phyloP scores from a whole-genome alignment of 2,113 vertebrate species.

The Tauraco erythrolophus region DNA sequence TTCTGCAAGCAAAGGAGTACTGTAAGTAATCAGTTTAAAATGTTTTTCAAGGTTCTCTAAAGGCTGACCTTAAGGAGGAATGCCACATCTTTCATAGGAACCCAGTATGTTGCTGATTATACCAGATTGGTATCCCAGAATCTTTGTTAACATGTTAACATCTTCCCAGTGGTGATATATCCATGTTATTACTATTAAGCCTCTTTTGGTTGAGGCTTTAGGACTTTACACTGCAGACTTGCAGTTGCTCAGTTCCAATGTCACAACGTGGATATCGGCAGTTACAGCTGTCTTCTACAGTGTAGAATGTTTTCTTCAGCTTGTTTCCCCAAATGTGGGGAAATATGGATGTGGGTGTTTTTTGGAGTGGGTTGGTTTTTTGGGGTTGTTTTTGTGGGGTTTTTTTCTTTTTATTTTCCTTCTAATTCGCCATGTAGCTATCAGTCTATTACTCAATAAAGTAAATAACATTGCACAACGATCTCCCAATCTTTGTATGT shows the following conservation, averaged over 20 bases:
- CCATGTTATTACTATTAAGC: constrained; percentile 57
- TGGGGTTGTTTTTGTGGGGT: neutral
- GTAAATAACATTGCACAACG: constrained; percentile 58
- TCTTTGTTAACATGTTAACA: constrained; percentile 42
- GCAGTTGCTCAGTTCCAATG: constrained; percentile 22
- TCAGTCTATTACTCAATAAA: constrained; percentile 78
- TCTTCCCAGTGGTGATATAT: constrained; percentile 54
- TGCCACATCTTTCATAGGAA: constrained; percentile 68
- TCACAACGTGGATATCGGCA: constrained; percentile 67
- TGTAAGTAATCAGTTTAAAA: constrained; percentile 66
- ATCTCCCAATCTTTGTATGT: constrained; percentile 39
- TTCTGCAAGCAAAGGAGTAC: constrained; percentile 48
- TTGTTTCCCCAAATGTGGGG: constrained; percentile 76
- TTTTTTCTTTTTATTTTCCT: neutral
- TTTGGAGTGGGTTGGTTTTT: neutral
- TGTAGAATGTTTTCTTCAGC: constrained; percentile 78
- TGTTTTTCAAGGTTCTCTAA: constrained; percentile 62
- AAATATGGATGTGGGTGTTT: neutral
- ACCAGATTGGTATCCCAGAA: constrained; percentile 69
- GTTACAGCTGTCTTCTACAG: constrained; percentile 78
- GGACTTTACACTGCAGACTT: constrained; percentile 36
- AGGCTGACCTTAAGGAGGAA: constrained; percentile 69
- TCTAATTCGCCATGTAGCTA: constrained; percentile 71
- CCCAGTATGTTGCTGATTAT: constrained; percentile 67
- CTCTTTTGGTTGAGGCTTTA: constrained; percentile 67